A percentile compares a stretch with the other conserved stretches of the same genome.
phyloP scores from a whole-genome alignment of 2,797 vertebrate species.

The Pangasius krempfi region DNA sequence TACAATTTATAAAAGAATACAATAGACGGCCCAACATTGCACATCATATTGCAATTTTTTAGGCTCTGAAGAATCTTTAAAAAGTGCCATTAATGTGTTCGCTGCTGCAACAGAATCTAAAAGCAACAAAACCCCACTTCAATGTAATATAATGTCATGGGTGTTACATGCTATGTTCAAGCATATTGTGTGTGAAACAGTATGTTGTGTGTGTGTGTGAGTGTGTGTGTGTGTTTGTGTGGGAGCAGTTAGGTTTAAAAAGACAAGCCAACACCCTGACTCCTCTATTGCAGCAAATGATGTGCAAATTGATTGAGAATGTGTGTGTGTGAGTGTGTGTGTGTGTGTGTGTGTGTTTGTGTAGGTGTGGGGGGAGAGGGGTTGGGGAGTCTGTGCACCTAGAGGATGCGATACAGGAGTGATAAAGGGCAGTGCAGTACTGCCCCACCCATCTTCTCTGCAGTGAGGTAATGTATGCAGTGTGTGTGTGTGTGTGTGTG shows the following conservation, averaged over 20 bases:
- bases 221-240: slow-evolving; percentile 24
- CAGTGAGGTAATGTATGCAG: slow-evolving; percentile 37
- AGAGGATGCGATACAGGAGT: slow-evolving; percentile 28
- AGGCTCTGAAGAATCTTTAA: not conserved
- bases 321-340: not conserved
- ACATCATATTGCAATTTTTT: not conserved
- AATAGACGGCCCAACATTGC: not conserved
- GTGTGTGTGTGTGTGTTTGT: slow-evolving; percentile 10
- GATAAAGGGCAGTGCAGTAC: slow-evolving; percentile 50
- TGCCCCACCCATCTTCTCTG: slow-evolving; percentile 31
- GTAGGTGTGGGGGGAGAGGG: not conserved
- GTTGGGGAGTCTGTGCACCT: slow-evolving; percentile 2
- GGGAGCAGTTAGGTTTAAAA: not conserved
- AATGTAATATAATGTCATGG: not conserved
- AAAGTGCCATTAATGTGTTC: not conserved
- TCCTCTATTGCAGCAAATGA: slow-evolving; percentile 42
- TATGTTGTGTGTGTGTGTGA: slow-evolving; percentile 10
- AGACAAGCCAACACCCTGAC: slow-evolving; percentile 6
- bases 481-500: slow-evolving; percentile 11
- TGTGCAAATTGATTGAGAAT: slow-evolving; percentile 21
- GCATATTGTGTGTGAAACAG: not conserved
- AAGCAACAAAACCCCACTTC: not conserved
- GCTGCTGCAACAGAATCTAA: not conserved
- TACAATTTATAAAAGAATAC: not conserved
- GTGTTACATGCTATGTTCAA: not conserved